These are phyloP conservation scores for Emmelina monodactyla DNA, from an alignment of 2,888 invertebrate species.

Conservation along the genomic window DNA sequence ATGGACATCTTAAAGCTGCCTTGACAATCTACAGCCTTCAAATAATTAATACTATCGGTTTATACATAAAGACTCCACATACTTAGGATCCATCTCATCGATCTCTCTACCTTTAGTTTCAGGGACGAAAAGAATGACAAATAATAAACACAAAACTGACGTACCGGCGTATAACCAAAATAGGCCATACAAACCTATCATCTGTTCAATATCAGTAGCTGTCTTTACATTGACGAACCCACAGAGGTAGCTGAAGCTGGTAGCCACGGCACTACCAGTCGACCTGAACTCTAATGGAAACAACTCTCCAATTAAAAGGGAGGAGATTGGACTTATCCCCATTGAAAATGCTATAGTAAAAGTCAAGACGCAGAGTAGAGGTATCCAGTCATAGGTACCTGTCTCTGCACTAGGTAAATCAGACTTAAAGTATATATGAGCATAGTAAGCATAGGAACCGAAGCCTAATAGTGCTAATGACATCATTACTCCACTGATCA, in stretches of 20 bases:
- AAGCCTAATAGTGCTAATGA: constrained; percentile 83
- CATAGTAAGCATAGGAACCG: constrained; percentile 85
- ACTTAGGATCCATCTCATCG: constrained; percentile 84
- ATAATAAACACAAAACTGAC: constrained; percentile 80
- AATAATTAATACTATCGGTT: constrained; percentile 46
- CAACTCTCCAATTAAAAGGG: constrained; percentile 74
- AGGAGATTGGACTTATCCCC: constrained; percentile 79
- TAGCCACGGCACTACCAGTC: constrained; percentile 74
- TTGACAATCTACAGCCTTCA: not conserved
- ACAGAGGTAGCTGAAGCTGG: constrained; percentile 85
- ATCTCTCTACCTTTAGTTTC: constrained; percentile 91
- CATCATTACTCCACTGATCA: constrained; percentile 86
- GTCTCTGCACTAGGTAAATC: constrained; percentile 35
- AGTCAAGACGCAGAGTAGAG: constrained; percentile 81
- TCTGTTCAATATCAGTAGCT: constrained; percentile 78
- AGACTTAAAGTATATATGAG: constrained; percentile 61
- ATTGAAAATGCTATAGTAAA: constrained; percentile 85
- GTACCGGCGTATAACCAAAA: constrained; percentile 89
- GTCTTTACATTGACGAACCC: constrained; percentile 86
- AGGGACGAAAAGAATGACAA: constrained; percentile 84
- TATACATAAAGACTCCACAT: constrained; percentile 63
- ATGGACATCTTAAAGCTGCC: not conserved
- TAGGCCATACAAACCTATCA: constrained; percentile 79
- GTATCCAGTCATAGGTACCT: constrained; percentile 80
- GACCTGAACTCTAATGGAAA: constrained; percentile 77